phyloP scores from a whole-genome alignment of 1,140 invertebrate species.

The Mylabris phalerata region DNA sequence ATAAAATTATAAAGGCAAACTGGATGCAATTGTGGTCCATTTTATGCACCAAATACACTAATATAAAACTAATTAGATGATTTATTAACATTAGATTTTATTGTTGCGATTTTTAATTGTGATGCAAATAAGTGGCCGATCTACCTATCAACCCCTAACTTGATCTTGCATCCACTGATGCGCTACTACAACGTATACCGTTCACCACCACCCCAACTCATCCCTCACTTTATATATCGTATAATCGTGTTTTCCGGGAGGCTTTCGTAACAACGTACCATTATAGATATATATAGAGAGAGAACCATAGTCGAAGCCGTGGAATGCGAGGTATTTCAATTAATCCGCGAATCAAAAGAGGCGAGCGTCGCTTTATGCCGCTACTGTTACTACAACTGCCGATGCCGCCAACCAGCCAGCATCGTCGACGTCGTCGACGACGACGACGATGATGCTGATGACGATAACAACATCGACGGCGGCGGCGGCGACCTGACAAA shows the following conservation, averaged over 20 bases:
- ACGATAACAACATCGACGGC: conserved; percentile 15
- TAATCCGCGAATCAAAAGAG: conserved; percentile 43
- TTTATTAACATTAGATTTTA: conserved; percentile 4
- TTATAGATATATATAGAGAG: background rate
- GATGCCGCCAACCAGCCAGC: conserved; percentile 4
- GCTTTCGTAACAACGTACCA: conserved; percentile 12
- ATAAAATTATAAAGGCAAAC: background rate
- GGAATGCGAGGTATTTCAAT: conserved; percentile 42
- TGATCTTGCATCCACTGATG: too few relatives aligned
- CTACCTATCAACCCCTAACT: too few relatives aligned
- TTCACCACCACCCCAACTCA: background rate
- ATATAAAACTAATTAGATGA: background rate
- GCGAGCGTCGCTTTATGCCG: conserved; percentile 38
- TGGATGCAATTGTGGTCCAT: conserved; percentile 2
- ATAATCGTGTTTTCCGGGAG: conserved; percentile 15
- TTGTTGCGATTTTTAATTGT: background rate
- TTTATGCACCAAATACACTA: conserved; percentile 9
- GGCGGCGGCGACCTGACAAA: conserved; percentile 6
- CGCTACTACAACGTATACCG: too few relatives aligned
- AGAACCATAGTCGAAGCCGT: conserved; percentile 25
- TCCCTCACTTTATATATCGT: conserved; percentile 1
- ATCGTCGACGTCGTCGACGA: background rate
- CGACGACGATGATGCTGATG: conserved; percentile 1
- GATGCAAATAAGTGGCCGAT: background rate
- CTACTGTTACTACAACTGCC: conserved; percentile 20